Conservation (phyloP, 2,888 invertebrate genomes). For the Spialia ferax region DNA sequence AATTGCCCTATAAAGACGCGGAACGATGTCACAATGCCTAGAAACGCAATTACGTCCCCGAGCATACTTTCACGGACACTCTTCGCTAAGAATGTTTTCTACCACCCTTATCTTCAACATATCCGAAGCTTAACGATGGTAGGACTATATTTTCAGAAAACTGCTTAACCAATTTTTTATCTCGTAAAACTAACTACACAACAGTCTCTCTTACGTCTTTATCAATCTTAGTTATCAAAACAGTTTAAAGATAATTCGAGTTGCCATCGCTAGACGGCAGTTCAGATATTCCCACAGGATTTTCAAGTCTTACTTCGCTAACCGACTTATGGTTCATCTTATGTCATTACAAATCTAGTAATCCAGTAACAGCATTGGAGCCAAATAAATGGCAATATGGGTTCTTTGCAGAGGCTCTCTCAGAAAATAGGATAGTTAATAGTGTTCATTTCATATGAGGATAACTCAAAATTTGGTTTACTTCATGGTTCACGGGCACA, state of each 20-base stretch:
- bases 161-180: constrained; percentile 21
- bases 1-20: constrained; percentile 84
- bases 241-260: neutral
- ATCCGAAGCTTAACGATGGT: constrained; percentile 65
- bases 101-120: constrained; percentile 69
- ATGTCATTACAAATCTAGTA: constrained; percentile 55
- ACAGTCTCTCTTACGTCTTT: neutral
- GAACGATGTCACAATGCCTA: constrained; percentile 80
- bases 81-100: constrained; percentile 67
- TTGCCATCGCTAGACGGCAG: neutral
- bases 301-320: constrained; percentile 8
- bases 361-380: constrained; percentile 58
- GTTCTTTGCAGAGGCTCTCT: constrained; percentile 62
- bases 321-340: constrained; percentile 11
- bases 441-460: constrained; percentile 70
- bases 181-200: neutral
- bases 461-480: constrained; percentile 82
- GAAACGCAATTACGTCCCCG: constrained; percentile 77
- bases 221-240: too few relatives aligned
- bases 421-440: constrained; percentile 74
- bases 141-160: constrained; percentile 45
- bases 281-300: neutral
- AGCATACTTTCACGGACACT: constrained; percentile 74
- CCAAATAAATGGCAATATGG: constrained; percentile 69
- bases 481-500: constrained; percentile 60